Base-by-base conservation (phyloP, 2,888 invertebrate genomes). In the Proisotoma minuta region DNA sequence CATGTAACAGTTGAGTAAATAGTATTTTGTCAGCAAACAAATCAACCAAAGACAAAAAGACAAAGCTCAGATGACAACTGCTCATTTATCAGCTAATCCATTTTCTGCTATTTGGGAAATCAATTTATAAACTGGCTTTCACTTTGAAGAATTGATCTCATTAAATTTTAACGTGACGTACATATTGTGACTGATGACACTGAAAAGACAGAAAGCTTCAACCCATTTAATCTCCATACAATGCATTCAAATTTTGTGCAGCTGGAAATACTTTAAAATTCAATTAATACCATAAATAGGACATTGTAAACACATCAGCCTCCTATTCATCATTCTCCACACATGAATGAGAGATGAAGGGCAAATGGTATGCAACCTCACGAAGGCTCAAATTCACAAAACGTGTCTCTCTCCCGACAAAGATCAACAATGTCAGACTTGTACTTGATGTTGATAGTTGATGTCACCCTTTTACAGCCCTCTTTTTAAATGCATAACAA, bases 321-420 rank as follows among this genome's bases (percentile, higher is more conserved):
- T 10, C 15, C 34, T 15, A 34, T 34, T 34, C 34, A 34, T 15
- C 34, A 34, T 34, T 34, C 15, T 34, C 34, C 34, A 34, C 34
- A 34, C 34, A 34, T 34, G 34, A 34, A 34, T 34, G 34, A 34
- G 24, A 39, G 57, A 47, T 40, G 43, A 57, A 47, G 40, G 15
- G 40, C 27, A 22, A 57, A 57, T 43, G 40, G 57, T 39, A 54
- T 54, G 54, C 54, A 18, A 23, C 39, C 29, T 54, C 54, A 54
- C 54, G 54, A 39, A 23, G 27, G 57, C n/a, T 40, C 43, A 43
- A 40, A 54, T 39, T 43, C 57, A 34, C 26, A 43, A 23, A 40
- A 43, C 57, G 40, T 40, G 40, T 52, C 43, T 23, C 20, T n/a
- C 24, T 26, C 23, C 39, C 57, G 26, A 8, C 22, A 23, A 34